Base-by-base conservation (phyloP, 2,888 invertebrate genomes). In the Apomyelois bistriatella region DNA sequence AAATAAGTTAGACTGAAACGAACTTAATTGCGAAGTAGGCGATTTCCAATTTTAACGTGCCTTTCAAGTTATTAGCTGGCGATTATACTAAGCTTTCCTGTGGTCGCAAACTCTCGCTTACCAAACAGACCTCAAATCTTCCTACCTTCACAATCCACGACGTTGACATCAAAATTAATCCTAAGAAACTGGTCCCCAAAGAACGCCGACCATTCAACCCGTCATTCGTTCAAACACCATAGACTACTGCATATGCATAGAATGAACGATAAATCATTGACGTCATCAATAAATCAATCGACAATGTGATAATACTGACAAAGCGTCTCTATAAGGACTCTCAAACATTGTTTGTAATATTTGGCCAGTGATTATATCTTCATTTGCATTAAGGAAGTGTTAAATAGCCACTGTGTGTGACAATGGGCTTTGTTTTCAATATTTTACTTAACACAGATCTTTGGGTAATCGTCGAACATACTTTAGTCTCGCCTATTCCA, bases 191-290 rank as follows among this genome's bases (percentile, higher is more conserved):
- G n/a, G 16, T 22, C 10, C 9, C 32, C 35, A 46, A 46, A 46
- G 46, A 13, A 8, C 32, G 46, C 46, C 46, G 46, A 32, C 46
- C 12, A 46, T 46, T 35, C 32, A 40, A 8, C 13, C 35, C 15
- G 46, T 46, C 42, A 13, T 41, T 46, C 42, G 8, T 41, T 36
- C 22, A 38, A 50, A 50, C 49, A 40, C 42, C n/a, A 43, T 28
- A 17, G 43, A 43, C 15, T 12, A 35, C 17, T 51, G 52, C 52
- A 52, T 51, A 51, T 51, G 42, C 51, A 51, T 52, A 52, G 42
- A 52, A 52, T 52, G 22, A 17, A 17, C 43, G 43, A 43, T 52
- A 52, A 46, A 52, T 52, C 52, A 52, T 42, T 42, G 43, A 52
- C 52, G 52, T 50, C 49, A 50, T 16, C 16, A 15, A 40, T 50